Evolutionary conservation across 64 coral and sea anemone genomes (phyloP).

Genomic region (Actinia tenebrosa): DNA sequence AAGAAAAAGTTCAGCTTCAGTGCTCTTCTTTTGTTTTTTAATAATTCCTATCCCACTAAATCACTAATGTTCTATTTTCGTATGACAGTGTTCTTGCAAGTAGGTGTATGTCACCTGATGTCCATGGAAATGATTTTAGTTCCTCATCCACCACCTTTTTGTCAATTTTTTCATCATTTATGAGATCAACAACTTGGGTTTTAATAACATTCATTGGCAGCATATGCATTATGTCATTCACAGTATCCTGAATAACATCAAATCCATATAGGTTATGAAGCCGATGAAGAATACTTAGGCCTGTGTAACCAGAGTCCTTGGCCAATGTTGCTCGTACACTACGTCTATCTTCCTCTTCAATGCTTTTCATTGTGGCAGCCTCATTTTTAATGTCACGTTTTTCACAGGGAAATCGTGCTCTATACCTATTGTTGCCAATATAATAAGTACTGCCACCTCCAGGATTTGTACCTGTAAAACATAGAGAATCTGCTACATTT

Average conservation of each 20-base stretch:
- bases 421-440: neutral
- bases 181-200: neutral
- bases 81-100: no score
- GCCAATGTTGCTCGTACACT: conserved; percentile 10
- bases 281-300: conserved; percentile 9
- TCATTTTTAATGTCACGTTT: neutral
- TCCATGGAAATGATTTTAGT: conserved; percentile 38
- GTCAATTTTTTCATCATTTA: conserved; percentile 2
- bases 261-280: conserved; percentile 35
- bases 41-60: no score
- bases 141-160: neutral
- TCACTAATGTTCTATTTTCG: no score
- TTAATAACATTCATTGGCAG: conserved; percentile 27
- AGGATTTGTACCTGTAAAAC: neutral
- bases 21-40: no score
- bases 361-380: neutral
- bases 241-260: conserved; percentile 33
- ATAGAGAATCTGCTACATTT: no score
- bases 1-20: no score
- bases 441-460: conserved; percentile 3
- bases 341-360: conserved; percentile 7
- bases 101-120: no score
- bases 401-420: neutral
- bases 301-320: conserved; percentile 11
- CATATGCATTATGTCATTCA: conserved; percentile 24